A percentile compares a stretch with the other conserved stretches of the same genome.
Conservation (phyloP, 2,888 invertebrate species). For the Chouioia cunea region DNA sequence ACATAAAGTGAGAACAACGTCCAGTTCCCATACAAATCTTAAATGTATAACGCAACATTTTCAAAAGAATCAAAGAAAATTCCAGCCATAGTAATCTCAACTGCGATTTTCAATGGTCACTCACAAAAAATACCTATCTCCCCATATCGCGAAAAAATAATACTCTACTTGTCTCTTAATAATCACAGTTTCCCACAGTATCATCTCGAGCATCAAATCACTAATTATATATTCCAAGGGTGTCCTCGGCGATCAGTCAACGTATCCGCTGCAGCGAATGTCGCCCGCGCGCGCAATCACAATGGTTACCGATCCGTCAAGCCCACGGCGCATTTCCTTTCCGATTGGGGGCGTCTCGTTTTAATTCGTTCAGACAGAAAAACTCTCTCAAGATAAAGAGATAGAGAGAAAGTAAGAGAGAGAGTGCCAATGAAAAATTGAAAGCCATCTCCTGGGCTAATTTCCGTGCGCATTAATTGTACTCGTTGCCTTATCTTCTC, state of each 20-base stretch:
- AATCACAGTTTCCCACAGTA: slow-evolving; percentile 13
- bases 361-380: too few species aligned
- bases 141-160: too few species aligned
- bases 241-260: slow-evolving; percentile 68
- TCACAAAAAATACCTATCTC: too few species aligned
- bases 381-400: slow-evolving; percentile 7
- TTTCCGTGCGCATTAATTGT: slow-evolving; percentile 50
- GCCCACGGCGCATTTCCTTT: slow-evolving; percentile 48
- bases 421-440: slow-evolving; percentile 63
- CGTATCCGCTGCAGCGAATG: slow-evolving; percentile 66
- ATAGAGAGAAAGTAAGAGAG: slow-evolving; percentile 12
- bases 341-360: neutral
- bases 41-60: too few species aligned
- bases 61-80: too few species aligned
- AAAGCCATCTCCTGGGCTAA: slow-evolving; percentile 51
- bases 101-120: too few species aligned
- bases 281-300: too few species aligned
- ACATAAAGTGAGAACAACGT: too few species aligned
- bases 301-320: slow-evolving; percentile 61
- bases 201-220: slow-evolving; percentile 34
- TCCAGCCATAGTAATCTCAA: too few species aligned
- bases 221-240: slow-evolving; percentile 69
- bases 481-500: slow-evolving; percentile 33
- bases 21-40: too few species aligned
- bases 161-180: slow-evolving; percentile 1